Base-by-base conservation (phyloP, 2,888 invertebrate species). In the Amiota mariae region DNA sequence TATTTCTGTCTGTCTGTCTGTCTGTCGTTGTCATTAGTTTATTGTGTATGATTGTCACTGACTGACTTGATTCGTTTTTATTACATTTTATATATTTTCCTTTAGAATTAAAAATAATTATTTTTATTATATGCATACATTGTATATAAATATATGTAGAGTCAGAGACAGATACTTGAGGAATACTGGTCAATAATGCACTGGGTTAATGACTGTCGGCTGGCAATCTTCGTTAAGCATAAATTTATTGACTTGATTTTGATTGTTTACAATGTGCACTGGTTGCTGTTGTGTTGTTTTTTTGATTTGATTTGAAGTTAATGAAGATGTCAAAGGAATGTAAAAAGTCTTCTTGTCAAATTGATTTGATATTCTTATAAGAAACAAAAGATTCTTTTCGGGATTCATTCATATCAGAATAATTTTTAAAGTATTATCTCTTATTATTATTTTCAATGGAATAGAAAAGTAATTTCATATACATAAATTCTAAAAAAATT, bases 181-280 rank as follows among this genome's bases (percentile, higher is more conserved):
- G 61, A 20, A 71, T 61, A 49, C 64, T 61, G 82, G 82, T 83
- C 82, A 82, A 80, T 81, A 83, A 82, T 82, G 82, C 81, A 82
- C 83, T 82, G 79, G 82, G 83, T 83, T 82, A 82, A 83, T 82
- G 82, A 82, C 80, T 77, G 81, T 81, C 82, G 82, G 36, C 82
- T 82, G 78, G 36, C 36, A 1, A 79, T 77, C 77, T 78, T 78
- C 78, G 80, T 76, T 68, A 64, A 64, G 64, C 72, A 56, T 67
- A 47, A 56, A 36, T 64, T 57, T 54, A 70, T 56, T 68, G 71
- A 59, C 11, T 18, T 59, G 59, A 59, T 11, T 59, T 59, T 59
- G 59, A 59, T 12, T 56, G 36, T 49, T 48, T 67, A 9, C 18
- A 64, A 12, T 46, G 10, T 46, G 36, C 47, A 64, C 18, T 24